Percentiles rank a stretch among this genome's conserved stretches.
These are phyloP conservation scores for Ammospiza maritima DNA, from an alignment of 2,797 vertebrate genomes.

Conservation along the genomic window DNA sequence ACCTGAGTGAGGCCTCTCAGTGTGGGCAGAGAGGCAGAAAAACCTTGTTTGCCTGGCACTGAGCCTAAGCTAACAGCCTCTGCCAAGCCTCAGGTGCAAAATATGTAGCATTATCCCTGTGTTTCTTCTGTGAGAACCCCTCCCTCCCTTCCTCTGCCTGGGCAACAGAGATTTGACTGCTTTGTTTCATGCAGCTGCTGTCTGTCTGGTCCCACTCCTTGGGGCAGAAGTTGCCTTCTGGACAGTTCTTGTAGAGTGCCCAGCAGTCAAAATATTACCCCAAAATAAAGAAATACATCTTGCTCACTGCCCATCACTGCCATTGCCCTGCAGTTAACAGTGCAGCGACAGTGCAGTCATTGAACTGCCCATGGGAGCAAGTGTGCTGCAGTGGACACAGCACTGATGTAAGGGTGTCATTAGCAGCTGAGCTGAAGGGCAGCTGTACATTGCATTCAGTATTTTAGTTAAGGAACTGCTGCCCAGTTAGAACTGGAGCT, in stretches of 20 bases:
- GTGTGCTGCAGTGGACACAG: neutral
- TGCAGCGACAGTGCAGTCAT: neutral
- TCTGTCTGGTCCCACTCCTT: neutral
- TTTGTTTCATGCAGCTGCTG: neutral
- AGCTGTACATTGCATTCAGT: neutral
- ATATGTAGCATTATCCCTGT: neutral
- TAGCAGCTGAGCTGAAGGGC: neutral
- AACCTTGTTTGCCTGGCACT: slow-evolving; percentile 27
- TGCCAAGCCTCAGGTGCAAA: slow-evolving; percentile 50
- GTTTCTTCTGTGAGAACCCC: slow-evolving; percentile 1
- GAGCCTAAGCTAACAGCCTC: slow-evolving; percentile 33
- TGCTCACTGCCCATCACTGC: neutral
- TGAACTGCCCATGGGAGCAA: neutral
- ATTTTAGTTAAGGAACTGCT: neutral
- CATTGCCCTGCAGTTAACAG: neutral
- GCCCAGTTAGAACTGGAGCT: neutral
- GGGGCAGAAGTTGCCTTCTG: neutral
- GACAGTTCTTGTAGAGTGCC: neutral
- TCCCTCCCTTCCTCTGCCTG: neutral
- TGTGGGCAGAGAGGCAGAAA: neutral
- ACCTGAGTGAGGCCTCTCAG: neutral
- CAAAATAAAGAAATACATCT: too few relatives aligned
- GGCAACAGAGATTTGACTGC: neutral
- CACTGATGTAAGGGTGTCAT: neutral
- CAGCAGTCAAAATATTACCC: neutral